Base-by-base conservation (phyloP, 2,797 vertebrate genomes). In the Enteromius paludinosus region DNA sequence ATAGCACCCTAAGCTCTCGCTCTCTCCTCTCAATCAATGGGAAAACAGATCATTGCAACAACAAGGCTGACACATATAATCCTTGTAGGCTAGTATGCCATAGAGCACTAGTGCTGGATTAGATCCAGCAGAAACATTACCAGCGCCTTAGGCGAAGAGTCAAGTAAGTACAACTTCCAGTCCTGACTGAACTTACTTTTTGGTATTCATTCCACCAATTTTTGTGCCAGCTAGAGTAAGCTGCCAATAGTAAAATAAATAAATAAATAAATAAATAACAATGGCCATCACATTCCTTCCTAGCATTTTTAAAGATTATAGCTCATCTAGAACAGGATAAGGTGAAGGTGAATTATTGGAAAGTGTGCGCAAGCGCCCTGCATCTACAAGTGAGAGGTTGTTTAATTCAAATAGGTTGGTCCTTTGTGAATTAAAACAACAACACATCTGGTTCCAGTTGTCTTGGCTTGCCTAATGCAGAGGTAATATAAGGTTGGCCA, bases 381-480 rank as follows among this genome's bases (percentile, higher is more conserved):
- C 73, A 4, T 11, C 74, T 73, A 76, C 79, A 59, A 86, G 81
- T 75, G 66, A 87, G 65, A 68, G 74, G 85, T 66, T 74, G 23
- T 38, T 38, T 77, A 56, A 69, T 74, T 72, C 78, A 81, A 88
- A 80, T 80, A 74, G 18, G 64, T 81, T 68, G 84, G 79, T 77
- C 70, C 74, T 81, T 84, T 20, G 73, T 83, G 69, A 79, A 83
- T 78, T 20, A 38, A 49, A 78, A 69, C 15, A 41, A 84, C 70
- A 88, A 85, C 78, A 89, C 86, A 88, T 90, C 88, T 87, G 86
- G 84, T 83, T 83, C 78, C 73, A 73, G 75, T 74, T 47, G 77
- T 71, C 72, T 83, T 77, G 79, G 79, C 86, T 85, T 74, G 86
- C 79, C 85, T 68, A 83, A 73, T 76, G 72, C 69, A 54, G 49